A percentile compares a stretch with the other conserved stretches of the same genome.
phyloP scores from a whole-genome alignment of 1,140 invertebrate species.

The Camponotus vicinus region DNA sequence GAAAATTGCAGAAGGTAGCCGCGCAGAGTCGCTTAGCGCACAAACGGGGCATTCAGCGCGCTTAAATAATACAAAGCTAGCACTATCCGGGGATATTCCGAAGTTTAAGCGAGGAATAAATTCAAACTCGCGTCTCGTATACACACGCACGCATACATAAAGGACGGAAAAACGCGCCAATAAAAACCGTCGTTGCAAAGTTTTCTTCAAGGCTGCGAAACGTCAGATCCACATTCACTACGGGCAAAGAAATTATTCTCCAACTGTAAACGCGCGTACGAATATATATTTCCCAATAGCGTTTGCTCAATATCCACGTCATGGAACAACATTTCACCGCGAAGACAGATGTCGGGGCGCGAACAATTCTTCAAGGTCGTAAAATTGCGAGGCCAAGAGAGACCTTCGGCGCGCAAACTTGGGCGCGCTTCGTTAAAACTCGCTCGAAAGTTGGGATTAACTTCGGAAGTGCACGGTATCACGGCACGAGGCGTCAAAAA shows the following conservation, averaged over 20 bases:
- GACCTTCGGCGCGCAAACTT: slow-evolving; percentile 32
- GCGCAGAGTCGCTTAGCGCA: slow-evolving; percentile 1
- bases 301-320: slow-evolving; percentile 10
- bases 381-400: slow-evolving; percentile 23
- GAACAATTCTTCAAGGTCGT: slow-evolving; percentile 27
- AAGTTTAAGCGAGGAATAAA: neutral
- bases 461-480: neutral
- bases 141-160: neutral
- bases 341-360: slow-evolving; percentile 7
- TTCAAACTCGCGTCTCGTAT: neutral
- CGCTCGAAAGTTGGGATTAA: slow-evolving; percentile 44
- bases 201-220: slow-evolving; percentile 39
- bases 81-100: slow-evolving; percentile 26
- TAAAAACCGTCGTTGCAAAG: neutral
- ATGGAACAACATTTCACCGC: neutral
- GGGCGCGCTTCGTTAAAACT: slow-evolving; percentile 21
- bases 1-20: slow-evolving; percentile 15
- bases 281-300: neutral
- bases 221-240: neutral
- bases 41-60: slow-evolving; percentile 38
- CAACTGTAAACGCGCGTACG: neutral
- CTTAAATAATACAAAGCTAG: slow-evolving; percentile 33
- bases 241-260: neutral
- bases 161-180: neutral
- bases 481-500: neutral